Percentiles rank a stretch among this genome's conserved stretches.
Conservation (phyloP, 2,888 invertebrate species). For the Megastigmus dorsalis region DNA sequence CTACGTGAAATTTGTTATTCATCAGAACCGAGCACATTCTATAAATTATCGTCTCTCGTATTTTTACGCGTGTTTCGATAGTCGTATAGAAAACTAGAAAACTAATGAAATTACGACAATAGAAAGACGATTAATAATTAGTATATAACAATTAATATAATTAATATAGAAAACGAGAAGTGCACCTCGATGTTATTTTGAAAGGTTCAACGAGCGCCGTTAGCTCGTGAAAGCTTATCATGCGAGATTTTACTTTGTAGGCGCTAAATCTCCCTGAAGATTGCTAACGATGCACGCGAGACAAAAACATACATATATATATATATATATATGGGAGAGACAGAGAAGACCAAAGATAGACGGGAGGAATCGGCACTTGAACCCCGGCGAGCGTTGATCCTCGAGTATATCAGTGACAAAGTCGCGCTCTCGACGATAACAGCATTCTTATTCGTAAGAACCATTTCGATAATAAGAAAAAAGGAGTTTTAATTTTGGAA, state of each 20-base stretch:
- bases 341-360: slow-evolving; percentile 6
- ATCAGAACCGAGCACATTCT: too few species aligned
- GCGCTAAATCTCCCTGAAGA: neutral
- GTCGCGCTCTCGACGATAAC: slow-evolving; percentile 22
- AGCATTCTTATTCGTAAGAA: slow-evolving; percentile 11
- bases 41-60: too few species aligned
- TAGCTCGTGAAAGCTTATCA: neutral
- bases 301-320: too few species aligned
- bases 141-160: too few species aligned
- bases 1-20: neutral
- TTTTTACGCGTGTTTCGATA: too few species aligned
- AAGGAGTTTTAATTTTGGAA: neutral
- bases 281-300: neutral
- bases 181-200: neutral
- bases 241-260: slow-evolving; percentile 2
- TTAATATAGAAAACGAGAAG: too few species aligned
- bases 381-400: slow-evolving; percentile 48
- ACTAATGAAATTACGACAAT: too few species aligned
- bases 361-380: slow-evolving; percentile 39
- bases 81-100: too few species aligned
- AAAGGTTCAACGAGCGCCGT: neutral
- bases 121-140: too few species aligned
- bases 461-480: neutral
- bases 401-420: slow-evolving; percentile 32
- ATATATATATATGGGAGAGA: neutral